Percentiles rank a stretch among this genome's conserved stretches.
phyloP scores from a whole-genome alignment of 2,888 invertebrate species.

The Drosophila nigricruria region DNA sequence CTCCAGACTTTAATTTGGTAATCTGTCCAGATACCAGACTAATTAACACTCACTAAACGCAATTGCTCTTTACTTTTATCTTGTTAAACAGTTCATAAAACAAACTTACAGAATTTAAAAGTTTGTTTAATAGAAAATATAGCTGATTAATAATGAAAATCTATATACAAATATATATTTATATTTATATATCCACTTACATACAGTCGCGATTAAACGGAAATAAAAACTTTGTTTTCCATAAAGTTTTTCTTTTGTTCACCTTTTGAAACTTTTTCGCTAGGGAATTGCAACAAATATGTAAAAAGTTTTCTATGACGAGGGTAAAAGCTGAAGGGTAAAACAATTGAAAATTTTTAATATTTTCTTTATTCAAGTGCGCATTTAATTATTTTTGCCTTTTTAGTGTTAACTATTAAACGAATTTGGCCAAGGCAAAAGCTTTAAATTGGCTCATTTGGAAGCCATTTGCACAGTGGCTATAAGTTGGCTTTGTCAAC shows the following conservation, averaged over 20 bases:
- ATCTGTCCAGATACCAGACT: no score
- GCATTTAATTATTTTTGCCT: not conserved
- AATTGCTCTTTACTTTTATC: not conserved
- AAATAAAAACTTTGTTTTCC: slow-evolving; percentile 4
- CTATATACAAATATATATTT: not conserved
- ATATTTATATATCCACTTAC: not conserved
- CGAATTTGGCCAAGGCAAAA: slow-evolving; percentile 6
- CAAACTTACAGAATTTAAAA: not conserved
- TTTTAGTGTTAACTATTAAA: slow-evolving; percentile 6
- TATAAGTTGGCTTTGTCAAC: slow-evolving; percentile 59
- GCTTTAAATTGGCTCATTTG: slow-evolving; percentile 57
- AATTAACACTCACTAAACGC: not conserved
- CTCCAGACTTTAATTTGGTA: no score
- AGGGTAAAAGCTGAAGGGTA: not conserved
- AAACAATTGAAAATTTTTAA: slow-evolving; percentile 11
- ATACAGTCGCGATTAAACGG: slow-evolving; percentile 2
- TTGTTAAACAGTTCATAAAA: not conserved
- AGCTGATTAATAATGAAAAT: not conserved
- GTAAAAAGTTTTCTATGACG: not conserved
- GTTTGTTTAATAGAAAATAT: not conserved
- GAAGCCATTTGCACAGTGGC: slow-evolving; percentile 30
- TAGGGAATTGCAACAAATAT: slow-evolving; percentile 5
- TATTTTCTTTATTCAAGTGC: slow-evolving; percentile 8
- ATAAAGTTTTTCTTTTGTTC: slow-evolving; percentile 3
- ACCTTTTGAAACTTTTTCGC: slow-evolving; percentile 10